Percentiles rank a stretch among this genome's conserved stretches.
Conservation (phyloP, 2,113 vertebrate genomes). For the Carlito syrichta region DNA sequence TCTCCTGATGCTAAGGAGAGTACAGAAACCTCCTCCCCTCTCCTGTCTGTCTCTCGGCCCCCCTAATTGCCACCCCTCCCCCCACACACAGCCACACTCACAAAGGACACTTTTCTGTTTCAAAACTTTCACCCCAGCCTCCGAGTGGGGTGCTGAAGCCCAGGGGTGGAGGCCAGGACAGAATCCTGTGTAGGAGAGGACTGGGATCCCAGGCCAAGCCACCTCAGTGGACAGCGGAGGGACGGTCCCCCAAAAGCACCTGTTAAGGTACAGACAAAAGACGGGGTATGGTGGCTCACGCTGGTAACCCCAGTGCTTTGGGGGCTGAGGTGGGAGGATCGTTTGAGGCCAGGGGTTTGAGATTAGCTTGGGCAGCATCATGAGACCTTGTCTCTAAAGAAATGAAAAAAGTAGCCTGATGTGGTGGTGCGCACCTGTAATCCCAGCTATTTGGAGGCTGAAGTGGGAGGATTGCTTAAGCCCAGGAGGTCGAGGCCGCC, state of each 20-base stretch:
- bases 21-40: too few relatives aligned
- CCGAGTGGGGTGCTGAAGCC: too few relatives aligned
- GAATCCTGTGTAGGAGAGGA: background rate
- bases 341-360: background rate
- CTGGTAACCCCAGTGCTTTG: background rate
- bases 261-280: background rate
- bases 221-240: background rate
- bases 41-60: fast-evolving
- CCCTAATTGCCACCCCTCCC: background rate
- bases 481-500: background rate
- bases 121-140: background rate
- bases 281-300: fast-evolving
- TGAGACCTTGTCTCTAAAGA: background rate
- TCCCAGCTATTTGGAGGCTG: background rate
- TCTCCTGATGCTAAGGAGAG: fast-evolving
- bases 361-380: background rate
- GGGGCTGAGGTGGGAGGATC: background rate
- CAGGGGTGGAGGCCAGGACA: too few relatives aligned
- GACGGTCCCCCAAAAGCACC: too few relatives aligned
- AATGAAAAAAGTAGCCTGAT: background rate
- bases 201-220: background rate
- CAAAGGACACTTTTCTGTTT: background rate
- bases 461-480: background rate
- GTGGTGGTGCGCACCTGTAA: background rate
- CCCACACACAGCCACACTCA: background rate